Conservation (phyloP, 2,888 invertebrate genomes). For the Conistra vaccinii region DNA sequence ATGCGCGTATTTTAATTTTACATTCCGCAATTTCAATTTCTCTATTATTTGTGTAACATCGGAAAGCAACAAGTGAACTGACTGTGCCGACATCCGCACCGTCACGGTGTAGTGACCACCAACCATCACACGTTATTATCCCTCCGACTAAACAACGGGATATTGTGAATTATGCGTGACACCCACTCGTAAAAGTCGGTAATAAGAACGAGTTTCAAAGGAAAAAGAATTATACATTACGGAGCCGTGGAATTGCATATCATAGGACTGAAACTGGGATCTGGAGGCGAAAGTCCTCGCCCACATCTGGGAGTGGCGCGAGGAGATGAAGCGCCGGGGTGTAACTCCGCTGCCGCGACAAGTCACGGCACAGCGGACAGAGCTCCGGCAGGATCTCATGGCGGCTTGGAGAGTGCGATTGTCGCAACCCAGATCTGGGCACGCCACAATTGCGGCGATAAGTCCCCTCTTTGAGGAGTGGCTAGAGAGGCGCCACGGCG, state of each 20-base stretch:
- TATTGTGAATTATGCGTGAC: conserved; percentile 87
- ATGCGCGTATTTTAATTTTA: conserved; percentile 14
- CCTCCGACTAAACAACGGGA: conserved; percentile 85
- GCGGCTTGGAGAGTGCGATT: too few relatives aligned
- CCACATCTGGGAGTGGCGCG: too few relatives aligned
- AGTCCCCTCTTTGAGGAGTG: too few relatives aligned
- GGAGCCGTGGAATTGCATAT: conserved; percentile 14
- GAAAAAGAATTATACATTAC: conserved; percentile 35
- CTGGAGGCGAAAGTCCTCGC: too few relatives aligned
- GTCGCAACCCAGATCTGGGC: too few relatives aligned
- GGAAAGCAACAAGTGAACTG: conserved; percentile 76
- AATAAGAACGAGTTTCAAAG: conserved; percentile 62
- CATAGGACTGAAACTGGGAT: neutral
- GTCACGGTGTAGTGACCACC: conserved; percentile 82
- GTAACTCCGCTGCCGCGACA: too few relatives aligned
- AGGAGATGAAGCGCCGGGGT: too few relatives aligned
- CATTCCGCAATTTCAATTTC: conserved; percentile 47
- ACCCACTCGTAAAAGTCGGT: conserved; percentile 75
- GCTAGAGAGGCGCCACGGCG: too few relatives aligned
- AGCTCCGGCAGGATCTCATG: too few relatives aligned
- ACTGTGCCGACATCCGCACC: conserved; percentile 73
- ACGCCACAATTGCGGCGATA: too few relatives aligned
- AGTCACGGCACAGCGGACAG: too few relatives aligned
- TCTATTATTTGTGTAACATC: conserved; percentile 64
- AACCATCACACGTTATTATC: conserved; percentile 79